A percentile compares a stretch with the other conserved stretches of the same genome.
phyloP scores from a whole-genome alignment of 1,140 invertebrate species.

The Heterodera schachtii region DNA sequence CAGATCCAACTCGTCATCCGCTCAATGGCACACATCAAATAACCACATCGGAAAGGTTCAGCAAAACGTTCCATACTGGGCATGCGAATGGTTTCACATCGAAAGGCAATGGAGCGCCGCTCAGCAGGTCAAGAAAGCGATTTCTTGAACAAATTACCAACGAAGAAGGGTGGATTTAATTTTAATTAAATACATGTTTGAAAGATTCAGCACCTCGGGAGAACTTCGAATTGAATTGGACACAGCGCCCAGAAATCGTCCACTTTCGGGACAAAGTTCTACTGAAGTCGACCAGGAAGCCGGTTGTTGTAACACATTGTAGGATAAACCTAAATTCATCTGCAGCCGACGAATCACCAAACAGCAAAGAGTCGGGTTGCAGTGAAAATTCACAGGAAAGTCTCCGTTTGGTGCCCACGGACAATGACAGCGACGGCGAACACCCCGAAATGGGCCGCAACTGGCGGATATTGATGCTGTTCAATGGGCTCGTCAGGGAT shows the following conservation, averaged over 20 bases:
- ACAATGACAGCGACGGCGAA: constrained; percentile 20
- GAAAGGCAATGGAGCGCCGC: background rate
- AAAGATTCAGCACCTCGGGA: background rate
- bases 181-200: background rate
- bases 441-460: constrained; percentile 38
- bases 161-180: background rate
- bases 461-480: constrained; percentile 33
- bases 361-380: background rate
- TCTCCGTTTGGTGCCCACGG: background rate
- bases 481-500: constrained; percentile 35
- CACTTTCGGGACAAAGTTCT: background rate
- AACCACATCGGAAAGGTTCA: background rate
- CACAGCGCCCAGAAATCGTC: background rate
- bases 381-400: constrained; percentile 1
- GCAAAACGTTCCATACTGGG: background rate
- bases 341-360: background rate
- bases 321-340: background rate
- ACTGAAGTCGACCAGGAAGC: background rate
- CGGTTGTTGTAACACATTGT: background rate
- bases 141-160: background rate
- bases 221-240: background rate
- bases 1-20: background rate
- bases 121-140: background rate
- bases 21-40: background rate
- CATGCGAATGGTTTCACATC: background rate